Conservation (phyloP, 2,888 invertebrate species). For the Beris chalybata region DNA sequence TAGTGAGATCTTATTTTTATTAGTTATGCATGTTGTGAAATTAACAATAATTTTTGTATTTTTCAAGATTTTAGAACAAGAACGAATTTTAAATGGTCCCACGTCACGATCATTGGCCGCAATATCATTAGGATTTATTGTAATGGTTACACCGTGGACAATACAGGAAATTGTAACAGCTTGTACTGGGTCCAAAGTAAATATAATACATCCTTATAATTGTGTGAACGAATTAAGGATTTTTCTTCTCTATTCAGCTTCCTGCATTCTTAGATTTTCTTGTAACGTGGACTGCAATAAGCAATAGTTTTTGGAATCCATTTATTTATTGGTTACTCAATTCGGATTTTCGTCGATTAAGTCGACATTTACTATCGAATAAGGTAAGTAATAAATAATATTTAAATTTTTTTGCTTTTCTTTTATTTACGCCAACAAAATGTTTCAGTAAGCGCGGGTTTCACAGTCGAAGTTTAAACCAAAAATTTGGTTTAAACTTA, state of each 20-base stretch:
- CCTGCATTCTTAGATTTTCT: constrained; percentile 81
- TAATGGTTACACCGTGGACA: constrained; percentile 88
- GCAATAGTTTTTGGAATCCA: constrained; percentile 90
- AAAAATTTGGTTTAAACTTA: too few species aligned
- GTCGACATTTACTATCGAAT: constrained; percentile 73
- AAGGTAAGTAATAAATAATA: constrained; percentile 62
- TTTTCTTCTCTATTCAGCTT: constrained; percentile 58
- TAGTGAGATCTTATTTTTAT: background rate
- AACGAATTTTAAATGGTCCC: constrained; percentile 71
- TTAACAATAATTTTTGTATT: background rate
- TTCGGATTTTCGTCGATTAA: constrained; percentile 80
- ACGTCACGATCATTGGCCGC: constrained; percentile 89
- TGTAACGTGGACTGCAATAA: constrained; percentile 83
- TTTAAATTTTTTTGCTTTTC: background rate
- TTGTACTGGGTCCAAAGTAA: constrained; percentile 81
- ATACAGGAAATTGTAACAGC: constrained; percentile 90
- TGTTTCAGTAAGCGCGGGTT: too few species aligned
- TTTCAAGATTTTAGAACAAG: constrained; percentile 48
- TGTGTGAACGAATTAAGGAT: background rate
- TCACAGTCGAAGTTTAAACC: too few species aligned
- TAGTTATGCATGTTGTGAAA: background rate
- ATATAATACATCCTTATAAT: constrained; percentile 33
- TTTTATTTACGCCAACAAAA: too few species aligned
- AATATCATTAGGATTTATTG: constrained; percentile 88
- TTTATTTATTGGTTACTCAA: constrained; percentile 87